phyloP scores from a whole-genome alignment of 2,113 vertebrate genomes.

The Arizona elegans region DNA sequence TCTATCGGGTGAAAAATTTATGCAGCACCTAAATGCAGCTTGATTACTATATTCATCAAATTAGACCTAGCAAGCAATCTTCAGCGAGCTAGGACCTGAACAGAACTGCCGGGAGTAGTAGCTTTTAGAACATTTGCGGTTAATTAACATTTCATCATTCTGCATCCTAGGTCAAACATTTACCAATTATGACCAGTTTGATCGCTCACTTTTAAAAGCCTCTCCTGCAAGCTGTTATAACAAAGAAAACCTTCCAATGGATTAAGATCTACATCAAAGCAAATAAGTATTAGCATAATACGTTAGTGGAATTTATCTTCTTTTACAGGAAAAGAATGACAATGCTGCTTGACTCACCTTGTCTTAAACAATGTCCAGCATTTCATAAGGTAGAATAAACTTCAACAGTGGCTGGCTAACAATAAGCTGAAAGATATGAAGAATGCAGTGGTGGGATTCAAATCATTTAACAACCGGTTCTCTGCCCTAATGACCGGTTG shows the following conservation, averaged over 20 bases:
- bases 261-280: constrained; percentile 35
- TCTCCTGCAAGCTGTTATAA: constrained; percentile 23
- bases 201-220: constrained; percentile 45
- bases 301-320: constrained; percentile 22
- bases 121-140: constrained; percentile 40
- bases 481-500: no score
- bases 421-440: not conserved
- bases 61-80: constrained; percentile 62
- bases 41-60: constrained; percentile 65
- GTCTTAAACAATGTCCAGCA: not conserved
- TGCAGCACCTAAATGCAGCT: constrained; percentile 69
- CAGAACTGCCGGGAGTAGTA: constrained; percentile 28
- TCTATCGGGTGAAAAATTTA: constrained; percentile 68
- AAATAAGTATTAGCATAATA: not conserved
- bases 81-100: constrained; percentile 44
- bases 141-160: constrained; percentile 48
- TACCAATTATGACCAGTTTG: constrained; percentile 51
- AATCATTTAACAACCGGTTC: no score
- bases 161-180: constrained; percentile 48
- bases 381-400: constrained; percentile 20
- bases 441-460: no score
- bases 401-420: constrained; percentile 37
- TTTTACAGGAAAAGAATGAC: not conserved
- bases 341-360: constrained; percentile 2
- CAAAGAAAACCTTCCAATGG: not conserved